Conservation (phyloP, 30 jellyfish, hydroid and myxozoan species). For the Hydractinia symbiolongicarpus region DNA sequence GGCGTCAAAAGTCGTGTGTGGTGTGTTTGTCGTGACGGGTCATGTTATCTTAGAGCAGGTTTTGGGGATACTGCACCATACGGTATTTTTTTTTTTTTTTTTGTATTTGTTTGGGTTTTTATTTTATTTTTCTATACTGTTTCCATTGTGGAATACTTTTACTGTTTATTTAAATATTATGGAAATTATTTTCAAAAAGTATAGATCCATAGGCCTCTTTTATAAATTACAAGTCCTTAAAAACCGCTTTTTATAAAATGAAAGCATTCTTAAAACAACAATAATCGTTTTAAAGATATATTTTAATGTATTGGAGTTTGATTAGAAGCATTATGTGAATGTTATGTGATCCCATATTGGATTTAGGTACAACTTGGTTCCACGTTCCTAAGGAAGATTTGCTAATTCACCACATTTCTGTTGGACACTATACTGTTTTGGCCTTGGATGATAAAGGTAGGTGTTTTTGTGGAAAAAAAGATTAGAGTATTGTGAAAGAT, state of each 20-base stretch:
- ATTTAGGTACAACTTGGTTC: conserved; percentile 83
- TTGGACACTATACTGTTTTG: conserved; percentile 52
- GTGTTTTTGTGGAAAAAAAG: neutral
- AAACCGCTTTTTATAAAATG: too few relatives aligned
- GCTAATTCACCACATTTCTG: conserved; percentile 49
- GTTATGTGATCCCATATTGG: neutral
- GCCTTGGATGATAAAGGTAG: conserved; percentile 72
- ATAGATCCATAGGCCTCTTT: conserved; percentile 16
- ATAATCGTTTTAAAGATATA: too few relatives aligned
- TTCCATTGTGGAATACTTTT: neutral
- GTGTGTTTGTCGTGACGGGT: conserved; percentile 81
- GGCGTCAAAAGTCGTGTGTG: conserved; percentile 70
- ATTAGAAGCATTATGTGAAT: too few relatives aligned
- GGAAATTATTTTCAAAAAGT: neutral
- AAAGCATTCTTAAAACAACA: too few relatives aligned
- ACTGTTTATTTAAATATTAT: neutral
- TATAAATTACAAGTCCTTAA: neutral
- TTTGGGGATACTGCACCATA: conserved; percentile 39
- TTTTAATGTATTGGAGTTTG: too few relatives aligned
- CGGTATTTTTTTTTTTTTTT: conserved; percentile 6
- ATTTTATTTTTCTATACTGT: neutral
- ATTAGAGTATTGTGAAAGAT: neutral
- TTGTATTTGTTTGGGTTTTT: neutral
- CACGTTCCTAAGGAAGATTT: conserved; percentile 41
- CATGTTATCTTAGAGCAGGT: conserved; percentile 80